Evolutionary conservation across 2,113 vertebrate genomes (phyloP), one percentile per base, ranked within the genome.

Genomic region (Cyrtonyx montezumae): DNA sequence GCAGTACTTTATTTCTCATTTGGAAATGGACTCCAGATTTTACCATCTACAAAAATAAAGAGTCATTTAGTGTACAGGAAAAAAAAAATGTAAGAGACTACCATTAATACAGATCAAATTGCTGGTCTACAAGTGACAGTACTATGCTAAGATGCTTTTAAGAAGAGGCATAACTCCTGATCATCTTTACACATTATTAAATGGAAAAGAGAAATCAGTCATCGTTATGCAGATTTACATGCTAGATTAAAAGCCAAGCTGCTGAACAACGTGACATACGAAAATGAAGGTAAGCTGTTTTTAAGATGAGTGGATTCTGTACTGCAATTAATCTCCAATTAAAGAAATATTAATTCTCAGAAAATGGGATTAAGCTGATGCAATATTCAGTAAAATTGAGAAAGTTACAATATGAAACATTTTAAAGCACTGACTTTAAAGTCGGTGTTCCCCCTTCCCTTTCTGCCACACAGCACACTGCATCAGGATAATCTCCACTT

Each of bases 361-460:
- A 85, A 95, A 91, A 91, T 65, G 51, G 65, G 48, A 95, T 91
- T 94, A 81, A 71, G 66, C 73, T 96, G 90, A 94, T 94, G 93
- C 82, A 94, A 90, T 78, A 79, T 71, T 93, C 76, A 93, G 61
- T 80, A 90, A 92, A 93, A 88, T 8, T 93, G 91, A 95, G 79
- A 93, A 77, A 95, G 88, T 78, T 85, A 68, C 65, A 92, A 78
- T 75, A 85, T 80, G 73, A 83, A 95, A 69, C 49, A 86, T 48
- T 83, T 89, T 71, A 84, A 92, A 91, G 56, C 69, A 83, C 2
- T 79, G 79, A 90, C 30, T 62, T 88, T 81, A 86, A 68, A n/a
- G 85, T 71, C 26, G 48, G 43, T 77, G 16, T 69, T 2, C 17
- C 42, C 15, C 34, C 22, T 86, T 78, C 18, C 43, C 48, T 77